phyloP scores from a whole-genome alignment of 2,797 vertebrate genomes.

The Semotilus atromaculatus region DNA sequence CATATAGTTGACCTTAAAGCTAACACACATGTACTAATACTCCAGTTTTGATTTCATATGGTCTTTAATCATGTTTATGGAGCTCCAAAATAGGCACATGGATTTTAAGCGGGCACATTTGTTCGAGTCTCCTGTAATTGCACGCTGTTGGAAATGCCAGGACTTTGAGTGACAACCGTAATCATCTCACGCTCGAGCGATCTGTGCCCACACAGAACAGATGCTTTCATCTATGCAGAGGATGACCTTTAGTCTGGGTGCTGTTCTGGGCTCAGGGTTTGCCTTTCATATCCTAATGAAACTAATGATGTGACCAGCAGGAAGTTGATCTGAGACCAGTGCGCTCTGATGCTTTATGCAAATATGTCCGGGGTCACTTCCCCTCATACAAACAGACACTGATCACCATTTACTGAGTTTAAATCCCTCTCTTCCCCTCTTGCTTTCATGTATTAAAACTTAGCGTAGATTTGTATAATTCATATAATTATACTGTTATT shows the following conservation, averaged over 20 bases:
- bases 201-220: conserved; percentile 38
- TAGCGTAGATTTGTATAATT: not conserved
- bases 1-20: not conserved
- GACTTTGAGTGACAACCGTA: conserved; percentile 28
- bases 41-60: not conserved
- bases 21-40: not conserved
- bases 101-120: not conserved
- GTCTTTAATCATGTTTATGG: not conserved
- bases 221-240: conserved; percentile 29
- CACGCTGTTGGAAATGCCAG: not conserved
- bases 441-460: not conserved
- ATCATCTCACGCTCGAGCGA: conserved; percentile 17
- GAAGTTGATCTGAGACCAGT: conserved; percentile 30
- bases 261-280: conserved; percentile 40
- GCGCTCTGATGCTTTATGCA: conserved; percentile 2
- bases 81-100: not conserved
- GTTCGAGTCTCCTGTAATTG: conserved; percentile 28
- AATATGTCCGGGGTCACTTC: conserved; percentile 8
- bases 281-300: conserved; percentile 43
- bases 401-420: conserved; percentile 8
- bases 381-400: not conserved
- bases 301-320: conserved; percentile 32
- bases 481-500: not conserved
- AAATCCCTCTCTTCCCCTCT: not conserved
- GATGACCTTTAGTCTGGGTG: conserved; percentile 28